Evolutionary conservation across 1,140 invertebrate genomes (phyloP).

Genomic region (Calycopis cecrops): DNA sequence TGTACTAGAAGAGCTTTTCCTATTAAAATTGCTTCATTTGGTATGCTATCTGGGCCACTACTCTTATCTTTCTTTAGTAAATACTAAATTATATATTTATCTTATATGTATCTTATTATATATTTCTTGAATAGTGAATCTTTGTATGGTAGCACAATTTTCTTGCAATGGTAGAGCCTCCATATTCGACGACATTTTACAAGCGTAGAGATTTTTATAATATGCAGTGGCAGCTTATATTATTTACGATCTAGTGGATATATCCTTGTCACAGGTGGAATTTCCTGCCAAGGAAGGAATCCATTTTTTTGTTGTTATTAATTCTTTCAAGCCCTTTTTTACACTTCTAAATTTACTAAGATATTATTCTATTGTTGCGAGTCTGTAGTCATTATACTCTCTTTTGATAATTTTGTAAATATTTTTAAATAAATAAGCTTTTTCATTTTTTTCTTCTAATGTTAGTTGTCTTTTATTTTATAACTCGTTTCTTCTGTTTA

Average conservation of each 20-base stretch:
- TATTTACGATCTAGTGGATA: slow-evolving; percentile 1
- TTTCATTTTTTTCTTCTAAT: no score
- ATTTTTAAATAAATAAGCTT: no score
- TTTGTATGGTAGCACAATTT: neutral
- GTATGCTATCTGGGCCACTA: slow-evolving; percentile 13
- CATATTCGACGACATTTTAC: slow-evolving; percentile 6
- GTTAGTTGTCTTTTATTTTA: no score
- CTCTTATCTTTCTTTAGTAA: slow-evolving; percentile 15
- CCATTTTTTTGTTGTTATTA: no score
- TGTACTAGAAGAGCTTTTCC: slow-evolving; percentile 4
- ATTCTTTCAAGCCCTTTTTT: no score
- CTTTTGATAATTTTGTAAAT: no score
- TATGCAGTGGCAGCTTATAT: slow-evolving; percentile 13
- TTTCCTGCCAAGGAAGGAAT: neutral
- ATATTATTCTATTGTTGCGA: no score
- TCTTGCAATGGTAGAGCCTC: neutral
- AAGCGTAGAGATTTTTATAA: no score
- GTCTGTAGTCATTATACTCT: no score
- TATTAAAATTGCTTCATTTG: slow-evolving; percentile 13
- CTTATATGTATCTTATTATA: slow-evolving; percentile 11
- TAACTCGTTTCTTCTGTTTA: no score
- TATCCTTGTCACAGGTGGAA: neutral
- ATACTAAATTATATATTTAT: no score
- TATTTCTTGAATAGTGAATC: slow-evolving; percentile 9
- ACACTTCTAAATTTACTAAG: no score